Conservation (phyloP, 2,113 vertebrate species). For the Labeo rohita region DNA sequence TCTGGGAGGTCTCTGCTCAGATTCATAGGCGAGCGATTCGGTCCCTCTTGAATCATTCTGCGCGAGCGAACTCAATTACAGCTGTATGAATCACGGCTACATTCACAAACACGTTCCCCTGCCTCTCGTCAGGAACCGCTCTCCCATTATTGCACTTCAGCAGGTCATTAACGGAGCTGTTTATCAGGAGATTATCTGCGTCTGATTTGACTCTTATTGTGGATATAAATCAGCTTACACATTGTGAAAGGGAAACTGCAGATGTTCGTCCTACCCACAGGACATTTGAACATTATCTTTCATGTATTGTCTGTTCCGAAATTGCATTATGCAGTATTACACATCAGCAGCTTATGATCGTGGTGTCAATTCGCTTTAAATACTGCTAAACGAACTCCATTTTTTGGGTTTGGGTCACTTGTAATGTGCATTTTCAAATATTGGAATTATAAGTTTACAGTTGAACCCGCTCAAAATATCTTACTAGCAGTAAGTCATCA, state of each 20-base stretch:
- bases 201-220: not conserved
- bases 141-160: slow-evolving; percentile 56
- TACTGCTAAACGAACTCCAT: not conserved
- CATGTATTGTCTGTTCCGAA: slow-evolving; percentile 58
- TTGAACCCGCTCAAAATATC: not conserved
- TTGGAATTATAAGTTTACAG: no score
- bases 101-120: slow-evolving; percentile 52
- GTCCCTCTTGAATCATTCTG: slow-evolving; percentile 61
- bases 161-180: not conserved
- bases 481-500: not conserved
- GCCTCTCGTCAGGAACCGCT: not conserved
- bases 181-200: slow-evolving; percentile 18
- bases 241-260: slow-evolving; percentile 4
- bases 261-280: slow-evolving; percentile 58
- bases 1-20: slow-evolving; percentile 45
- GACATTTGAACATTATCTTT: slow-evolving; percentile 69
- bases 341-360: not conserved
- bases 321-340: not conserved
- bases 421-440: not conserved
- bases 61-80: slow-evolving; percentile 54
- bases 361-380: not conserved
- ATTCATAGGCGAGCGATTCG: slow-evolving; percentile 52
- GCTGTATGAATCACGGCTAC: slow-evolving; percentile 56
- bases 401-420: not conserved
- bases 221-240: not conserved